These are phyloP conservation scores for Ctenoplectra terminalis DNA, from an alignment of 1,140 invertebrate species.

Conservation along the genomic window DNA sequence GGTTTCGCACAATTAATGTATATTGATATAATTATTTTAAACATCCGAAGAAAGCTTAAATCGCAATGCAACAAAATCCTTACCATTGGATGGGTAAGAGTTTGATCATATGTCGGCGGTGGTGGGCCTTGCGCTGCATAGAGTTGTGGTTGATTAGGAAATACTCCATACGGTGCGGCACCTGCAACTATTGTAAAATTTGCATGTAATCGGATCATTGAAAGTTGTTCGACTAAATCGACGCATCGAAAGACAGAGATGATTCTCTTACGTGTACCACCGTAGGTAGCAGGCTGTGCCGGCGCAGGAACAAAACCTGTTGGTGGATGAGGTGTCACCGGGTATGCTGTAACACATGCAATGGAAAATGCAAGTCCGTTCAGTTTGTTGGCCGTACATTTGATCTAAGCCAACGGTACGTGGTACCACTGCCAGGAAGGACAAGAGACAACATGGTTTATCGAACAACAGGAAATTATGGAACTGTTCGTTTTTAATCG, in stretches of 20 bases:
- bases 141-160: slow-evolving; percentile 84
- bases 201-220: slow-evolving; percentile 12
- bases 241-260: slow-evolving; percentile 28
- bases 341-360: slow-evolving; percentile 83
- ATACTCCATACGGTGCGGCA: slow-evolving; percentile 86
- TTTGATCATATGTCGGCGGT: slow-evolving; percentile 86
- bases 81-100: slow-evolving; percentile 86
- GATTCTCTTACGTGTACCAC: slow-evolving; percentile 73
- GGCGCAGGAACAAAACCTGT: slow-evolving; percentile 83
- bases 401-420: slow-evolving; percentile 80
- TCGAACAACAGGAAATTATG: slow-evolving; percentile 62
- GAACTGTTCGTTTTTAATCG: neutral
- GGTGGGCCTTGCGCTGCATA: slow-evolving; percentile 84
- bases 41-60: neutral
- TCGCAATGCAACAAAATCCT: slow-evolving; percentile 54
- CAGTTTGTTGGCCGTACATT: slow-evolving; percentile 58
- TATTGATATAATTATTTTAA: too few relatives aligned
- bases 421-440: slow-evolving; percentile 78
- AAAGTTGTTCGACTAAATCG: neutral
- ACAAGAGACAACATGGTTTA: slow-evolving; percentile 73
- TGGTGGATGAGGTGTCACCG: slow-evolving; percentile 82
- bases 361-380: slow-evolving; percentile 67
- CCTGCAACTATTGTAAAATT: slow-evolving; percentile 82
- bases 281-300: slow-evolving; percentile 82
- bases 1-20: too few relatives aligned